Base-by-base conservation (phyloP, 2,113 vertebrate genomes). In the Phyllopteryx taeniolatus region DNA sequence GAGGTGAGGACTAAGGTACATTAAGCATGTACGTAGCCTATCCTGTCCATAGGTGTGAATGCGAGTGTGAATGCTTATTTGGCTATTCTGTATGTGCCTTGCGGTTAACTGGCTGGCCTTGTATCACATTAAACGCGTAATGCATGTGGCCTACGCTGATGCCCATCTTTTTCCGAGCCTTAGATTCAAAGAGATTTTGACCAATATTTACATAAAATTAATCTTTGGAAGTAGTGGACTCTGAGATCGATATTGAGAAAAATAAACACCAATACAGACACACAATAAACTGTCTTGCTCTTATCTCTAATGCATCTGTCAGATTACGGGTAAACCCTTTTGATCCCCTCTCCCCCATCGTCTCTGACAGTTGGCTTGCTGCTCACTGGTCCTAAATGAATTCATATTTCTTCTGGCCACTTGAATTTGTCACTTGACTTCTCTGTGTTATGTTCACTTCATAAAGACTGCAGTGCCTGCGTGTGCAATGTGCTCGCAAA, bases 351-450 rank as follows among this genome's bases (percentile, higher is more conserved):
- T 78, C 84, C 79, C 76, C 63, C 67, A 66, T 70, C 72, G 73
- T 73, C 51, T 75, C 79, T 90, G 87, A 91, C 88, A 91, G 87
- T 82, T 71, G 81, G 79, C 82, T 88, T 64, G 85, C 83, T 89
- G 87, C 83, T 90, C 87, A 89, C 85, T 86, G 87, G 85, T 86
- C 88, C 87, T 85, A 86, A 89, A 90, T 87, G 86, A 89, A 90
- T 88, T 90, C 81, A 84, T 85, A 89, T 91, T 91, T 90, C 85
- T 91, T 91, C 90, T 90, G 90, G 87, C 86, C 88, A 88, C 90
- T 89, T 91, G 88, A 90, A 89, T 90, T 91, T 87, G 88, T 90
- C 90, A 90, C 88, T 88, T 86, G 86, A 86, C 88, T 88, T 91
- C 80, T 87, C 79, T 67, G 79, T 86, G 87, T 88, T 86, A 89